phyloP scores from a whole-genome alignment of 2,797 vertebrate species.

The Acanthis flammea region DNA sequence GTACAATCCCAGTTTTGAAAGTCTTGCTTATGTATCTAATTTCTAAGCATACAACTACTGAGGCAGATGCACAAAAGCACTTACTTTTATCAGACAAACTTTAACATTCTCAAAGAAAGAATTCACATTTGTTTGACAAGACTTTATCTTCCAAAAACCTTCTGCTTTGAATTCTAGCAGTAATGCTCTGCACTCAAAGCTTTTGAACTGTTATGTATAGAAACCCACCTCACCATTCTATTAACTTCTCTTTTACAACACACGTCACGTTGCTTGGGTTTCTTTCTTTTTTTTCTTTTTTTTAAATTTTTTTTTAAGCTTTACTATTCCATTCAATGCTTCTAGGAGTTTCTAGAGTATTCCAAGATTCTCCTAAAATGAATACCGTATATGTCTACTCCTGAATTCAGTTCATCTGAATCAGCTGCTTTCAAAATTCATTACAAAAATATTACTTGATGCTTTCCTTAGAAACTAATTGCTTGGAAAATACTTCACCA shows the following conservation, averaged over 20 bases:
- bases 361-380: background rate
- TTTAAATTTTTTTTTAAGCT: background rate
- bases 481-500: conserved; percentile 41
- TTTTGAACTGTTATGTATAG: conserved; percentile 8
- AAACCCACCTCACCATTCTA: conserved; percentile 7
- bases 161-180: background rate
- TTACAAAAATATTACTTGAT: conserved; percentile 14
- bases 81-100: conserved; percentile 30
- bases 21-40: background rate
- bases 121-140: conserved; percentile 24
- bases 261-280: background rate
- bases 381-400: background rate
- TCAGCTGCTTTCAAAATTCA: conserved; percentile 14
- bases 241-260: background rate
- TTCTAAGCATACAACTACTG: background rate
- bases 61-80: background rate
- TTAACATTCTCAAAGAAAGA: conserved; percentile 25
- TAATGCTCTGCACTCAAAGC: background rate
- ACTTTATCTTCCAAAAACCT: conserved; percentile 13
- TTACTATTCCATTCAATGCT: background rate
- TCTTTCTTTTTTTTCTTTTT: background rate
- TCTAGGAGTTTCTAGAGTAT: background rate
- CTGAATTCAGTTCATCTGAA: conserved; percentile 12
- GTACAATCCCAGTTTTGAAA: background rate
- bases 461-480: conserved; percentile 21